These are phyloP conservation scores for Lithobius niger DNA, from an alignment of 1,140 invertebrate genomes.

Conservation along the genomic window DNA sequence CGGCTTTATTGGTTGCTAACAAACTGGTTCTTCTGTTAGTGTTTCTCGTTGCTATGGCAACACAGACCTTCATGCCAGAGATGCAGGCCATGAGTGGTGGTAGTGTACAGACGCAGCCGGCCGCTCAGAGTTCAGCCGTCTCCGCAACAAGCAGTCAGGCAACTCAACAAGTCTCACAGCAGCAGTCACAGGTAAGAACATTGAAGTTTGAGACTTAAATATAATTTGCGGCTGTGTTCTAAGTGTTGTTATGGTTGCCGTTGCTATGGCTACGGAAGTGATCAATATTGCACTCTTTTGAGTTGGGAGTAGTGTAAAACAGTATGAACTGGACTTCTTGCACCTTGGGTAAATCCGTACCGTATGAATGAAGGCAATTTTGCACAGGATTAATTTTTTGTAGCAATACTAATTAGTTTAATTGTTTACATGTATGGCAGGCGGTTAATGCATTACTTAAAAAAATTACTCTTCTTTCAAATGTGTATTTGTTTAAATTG, in stretches of 20 bases:
- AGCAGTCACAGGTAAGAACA: conserved; percentile 1
- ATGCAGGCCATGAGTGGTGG: conserved; percentile 32
- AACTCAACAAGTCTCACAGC: conserved; percentile 13
- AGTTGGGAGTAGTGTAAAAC: too few relatives aligned
- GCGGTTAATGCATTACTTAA: too few relatives aligned
- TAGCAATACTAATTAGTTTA: too few relatives aligned
- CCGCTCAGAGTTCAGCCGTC: conserved; percentile 12
- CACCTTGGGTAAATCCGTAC: too few relatives aligned
- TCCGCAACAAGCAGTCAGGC: conserved; percentile 14
- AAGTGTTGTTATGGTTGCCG: background rate
- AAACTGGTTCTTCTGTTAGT: conserved; percentile 2
- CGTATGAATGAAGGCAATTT: too few relatives aligned
- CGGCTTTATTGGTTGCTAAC: background rate
- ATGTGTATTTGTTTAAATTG: too few relatives aligned
- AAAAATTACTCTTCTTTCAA: too few relatives aligned
- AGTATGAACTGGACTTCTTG: too few relatives aligned
- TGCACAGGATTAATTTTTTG: too few relatives aligned
- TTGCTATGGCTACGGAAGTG: background rate
- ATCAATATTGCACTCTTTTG: background rate
- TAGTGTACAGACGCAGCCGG: conserved; percentile 24
- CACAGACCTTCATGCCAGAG: conserved; percentile 33
- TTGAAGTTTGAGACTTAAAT: background rate
- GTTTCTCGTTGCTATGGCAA: conserved; percentile 26
- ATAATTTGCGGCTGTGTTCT: background rate
- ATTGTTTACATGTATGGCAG: too few relatives aligned